phyloP scores from a whole-genome alignment of 2,113 vertebrate species.

The Phoenicopterus ruber region DNA sequence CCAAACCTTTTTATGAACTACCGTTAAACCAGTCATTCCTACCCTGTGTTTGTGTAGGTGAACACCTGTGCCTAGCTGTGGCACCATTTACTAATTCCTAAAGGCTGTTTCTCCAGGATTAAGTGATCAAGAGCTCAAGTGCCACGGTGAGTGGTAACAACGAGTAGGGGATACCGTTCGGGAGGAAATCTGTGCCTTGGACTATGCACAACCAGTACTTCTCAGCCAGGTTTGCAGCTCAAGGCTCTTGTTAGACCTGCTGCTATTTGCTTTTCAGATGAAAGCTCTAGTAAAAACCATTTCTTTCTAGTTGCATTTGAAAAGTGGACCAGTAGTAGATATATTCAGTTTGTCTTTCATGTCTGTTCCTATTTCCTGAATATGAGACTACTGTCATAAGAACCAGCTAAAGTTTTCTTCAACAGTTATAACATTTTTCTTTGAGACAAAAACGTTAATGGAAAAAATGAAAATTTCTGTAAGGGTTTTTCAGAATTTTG shows the following conservation, averaged over 20 bases:
- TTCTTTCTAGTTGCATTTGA: not conserved
- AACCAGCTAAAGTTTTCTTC: not conserved
- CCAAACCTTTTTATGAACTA: not conserved
- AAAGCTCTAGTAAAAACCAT: not conserved
- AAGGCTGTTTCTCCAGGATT: not conserved
- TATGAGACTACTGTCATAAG: not conserved
- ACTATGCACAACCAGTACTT: not conserved
- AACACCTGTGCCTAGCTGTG: not conserved
- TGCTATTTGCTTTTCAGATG: not conserved
- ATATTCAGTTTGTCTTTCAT: not conserved
- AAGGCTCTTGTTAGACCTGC: not conserved
- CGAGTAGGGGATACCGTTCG: not conserved
- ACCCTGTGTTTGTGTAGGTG: not conserved
- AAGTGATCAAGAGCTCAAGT: not conserved
- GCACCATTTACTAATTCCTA: not conserved
- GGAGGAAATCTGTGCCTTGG: not conserved
- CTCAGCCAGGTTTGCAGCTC: not conserved
- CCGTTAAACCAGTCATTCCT: not conserved
- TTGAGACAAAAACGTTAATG: not conserved
- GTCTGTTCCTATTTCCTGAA: not conserved
- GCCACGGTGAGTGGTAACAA: not conserved
- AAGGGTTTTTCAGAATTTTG: not conserved
- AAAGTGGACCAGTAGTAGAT: not conserved
- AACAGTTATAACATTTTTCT: not conserved
- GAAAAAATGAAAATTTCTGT: not conserved